These are phyloP conservation scores for Protodeltote pygarga DNA, from an alignment of 2,888 invertebrate species.

Conservation along the genomic window DNA sequence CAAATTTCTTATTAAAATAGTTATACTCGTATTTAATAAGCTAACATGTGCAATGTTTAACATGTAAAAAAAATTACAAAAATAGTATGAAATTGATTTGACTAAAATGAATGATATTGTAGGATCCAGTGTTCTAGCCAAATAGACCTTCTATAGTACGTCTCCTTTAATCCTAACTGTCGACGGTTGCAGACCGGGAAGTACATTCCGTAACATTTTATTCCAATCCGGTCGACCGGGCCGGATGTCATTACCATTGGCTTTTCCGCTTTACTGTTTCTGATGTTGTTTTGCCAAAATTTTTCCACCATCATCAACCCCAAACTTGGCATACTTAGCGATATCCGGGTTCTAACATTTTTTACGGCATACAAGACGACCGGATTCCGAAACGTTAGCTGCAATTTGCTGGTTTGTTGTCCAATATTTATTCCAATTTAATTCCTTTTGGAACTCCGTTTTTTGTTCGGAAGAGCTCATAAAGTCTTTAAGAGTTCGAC, in stretches of 20 bases:
- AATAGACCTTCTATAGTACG: constrained; percentile 31
- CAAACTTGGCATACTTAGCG: constrained; percentile 42
- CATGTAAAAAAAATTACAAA: constrained; percentile 16
- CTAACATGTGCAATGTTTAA: too few species aligned
- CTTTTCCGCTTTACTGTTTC: constrained; percentile 52
- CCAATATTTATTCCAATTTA: constrained; percentile 38
- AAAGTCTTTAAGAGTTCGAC: constrained; percentile 36
- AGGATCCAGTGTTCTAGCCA: too few species aligned
- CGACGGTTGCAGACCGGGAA: constrained; percentile 39
- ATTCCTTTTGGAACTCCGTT: constrained; percentile 29
- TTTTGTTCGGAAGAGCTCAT: constrained; percentile 27
- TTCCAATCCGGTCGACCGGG: constrained; percentile 51
- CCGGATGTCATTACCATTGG: constrained; percentile 55
- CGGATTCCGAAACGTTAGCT: constrained; percentile 20
- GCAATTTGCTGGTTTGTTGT: constrained; percentile 33
- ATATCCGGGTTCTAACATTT: constrained; percentile 40
- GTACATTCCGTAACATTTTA: constrained; percentile 55
- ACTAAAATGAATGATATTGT: too few species aligned
- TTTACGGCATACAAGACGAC: constrained; percentile 39
- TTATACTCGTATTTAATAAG: too few species aligned
- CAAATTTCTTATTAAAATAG: too few species aligned
- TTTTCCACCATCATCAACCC: constrained; percentile 43
- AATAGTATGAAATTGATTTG: constrained; percentile 19
- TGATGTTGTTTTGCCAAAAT: constrained; percentile 47
- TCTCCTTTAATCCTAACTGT: constrained; percentile 26